Percentiles rank a stretch among this genome's conserved stretches.
phyloP scores from a whole-genome alignment of 2,888 invertebrate genomes.

The Monoplex corrugatus region DNA sequence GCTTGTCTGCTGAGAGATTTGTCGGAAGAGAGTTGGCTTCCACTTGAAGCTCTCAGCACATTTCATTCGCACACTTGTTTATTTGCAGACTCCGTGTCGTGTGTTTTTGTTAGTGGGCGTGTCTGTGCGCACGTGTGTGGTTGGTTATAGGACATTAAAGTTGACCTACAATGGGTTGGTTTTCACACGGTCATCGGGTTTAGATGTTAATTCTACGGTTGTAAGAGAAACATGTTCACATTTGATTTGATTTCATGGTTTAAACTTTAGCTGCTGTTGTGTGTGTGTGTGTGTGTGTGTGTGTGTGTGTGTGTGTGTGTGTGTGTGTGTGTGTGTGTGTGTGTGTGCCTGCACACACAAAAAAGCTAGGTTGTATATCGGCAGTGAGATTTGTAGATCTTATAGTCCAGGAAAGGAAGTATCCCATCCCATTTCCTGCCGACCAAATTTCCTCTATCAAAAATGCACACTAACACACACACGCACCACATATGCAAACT shows the following conservation, averaged over 20 bases:
- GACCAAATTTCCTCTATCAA: too few relatives aligned
- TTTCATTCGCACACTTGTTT: neutral
- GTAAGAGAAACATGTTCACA: too few relatives aligned
- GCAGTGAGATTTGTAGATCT: too few relatives aligned
- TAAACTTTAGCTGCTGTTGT: neutral
- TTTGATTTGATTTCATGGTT: too few relatives aligned
- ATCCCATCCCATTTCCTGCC: too few relatives aligned
- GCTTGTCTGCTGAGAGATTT: conserved; percentile 31
- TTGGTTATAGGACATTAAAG: too few relatives aligned
- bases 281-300: conserved; percentile 19
- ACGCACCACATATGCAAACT: too few relatives aligned
- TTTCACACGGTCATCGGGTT: too few relatives aligned
- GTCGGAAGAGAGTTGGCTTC: neutral
- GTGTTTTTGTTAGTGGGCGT: conserved; percentile 7
- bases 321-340: conserved; percentile 21
- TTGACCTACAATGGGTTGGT: too few relatives aligned
- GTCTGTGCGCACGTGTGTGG: conserved; percentile 23
- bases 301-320: conserved; percentile 19
- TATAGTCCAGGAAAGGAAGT: too few relatives aligned
- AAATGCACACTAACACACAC: too few relatives aligned
- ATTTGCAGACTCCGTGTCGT: neutral
- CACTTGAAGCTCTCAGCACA: neutral
- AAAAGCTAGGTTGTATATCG: neutral
- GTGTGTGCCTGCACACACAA: neutral
- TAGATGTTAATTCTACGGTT: too few relatives aligned